These are phyloP conservation scores for Eunapius fragilis DNA, from an alignment of 37 sponge, comb jelly and placozoan species.

Conservation along the genomic window DNA sequence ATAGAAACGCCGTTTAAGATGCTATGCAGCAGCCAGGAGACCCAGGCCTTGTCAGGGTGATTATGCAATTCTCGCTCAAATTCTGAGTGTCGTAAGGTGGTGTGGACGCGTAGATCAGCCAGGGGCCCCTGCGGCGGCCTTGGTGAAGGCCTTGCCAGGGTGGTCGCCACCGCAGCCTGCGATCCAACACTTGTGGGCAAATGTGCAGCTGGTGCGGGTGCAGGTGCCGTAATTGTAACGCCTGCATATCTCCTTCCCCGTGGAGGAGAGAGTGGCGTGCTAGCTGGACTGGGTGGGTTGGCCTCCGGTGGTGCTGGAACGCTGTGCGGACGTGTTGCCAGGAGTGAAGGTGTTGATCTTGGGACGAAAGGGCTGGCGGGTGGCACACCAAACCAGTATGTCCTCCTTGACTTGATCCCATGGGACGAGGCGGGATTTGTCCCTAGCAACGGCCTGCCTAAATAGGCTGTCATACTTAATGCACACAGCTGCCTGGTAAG, in stretches of 20 bases:
- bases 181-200: slow-evolving; percentile 37
- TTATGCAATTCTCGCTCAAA: slow-evolving; percentile 24
- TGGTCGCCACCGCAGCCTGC: slow-evolving; percentile 30
- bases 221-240: slow-evolving; percentile 23
- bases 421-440: slow-evolving; percentile 17
- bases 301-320: too few species aligned
- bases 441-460: slow-evolving; percentile 17
- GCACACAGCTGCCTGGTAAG: too few species aligned
- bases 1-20: slow-evolving; percentile 9
- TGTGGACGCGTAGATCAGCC: slow-evolving; percentile 11
- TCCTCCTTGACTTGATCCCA: slow-evolving; percentile 31
- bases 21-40: slow-evolving; percentile 9
- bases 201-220: slow-evolving; percentile 28
- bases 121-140: slow-evolving; percentile 11
- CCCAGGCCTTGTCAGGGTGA: too few species aligned
- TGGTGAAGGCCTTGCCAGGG: slow-evolving; percentile 24
- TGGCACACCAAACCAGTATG: slow-evolving; percentile 24
- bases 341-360: slow-evolving; percentile 2
- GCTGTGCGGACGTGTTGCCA: too few species aligned
- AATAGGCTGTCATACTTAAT: slow-evolving; percentile 27
- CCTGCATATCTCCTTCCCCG: too few species aligned
- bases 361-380: slow-evolving; percentile 15
- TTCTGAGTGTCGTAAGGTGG: slow-evolving; percentile 18
- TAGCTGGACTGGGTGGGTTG: too few species aligned
- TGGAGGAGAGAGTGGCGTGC: too few species aligned